Conservation (phyloP, 2,888 invertebrate genomes). For the Glyphotaelius pellucidus region DNA sequence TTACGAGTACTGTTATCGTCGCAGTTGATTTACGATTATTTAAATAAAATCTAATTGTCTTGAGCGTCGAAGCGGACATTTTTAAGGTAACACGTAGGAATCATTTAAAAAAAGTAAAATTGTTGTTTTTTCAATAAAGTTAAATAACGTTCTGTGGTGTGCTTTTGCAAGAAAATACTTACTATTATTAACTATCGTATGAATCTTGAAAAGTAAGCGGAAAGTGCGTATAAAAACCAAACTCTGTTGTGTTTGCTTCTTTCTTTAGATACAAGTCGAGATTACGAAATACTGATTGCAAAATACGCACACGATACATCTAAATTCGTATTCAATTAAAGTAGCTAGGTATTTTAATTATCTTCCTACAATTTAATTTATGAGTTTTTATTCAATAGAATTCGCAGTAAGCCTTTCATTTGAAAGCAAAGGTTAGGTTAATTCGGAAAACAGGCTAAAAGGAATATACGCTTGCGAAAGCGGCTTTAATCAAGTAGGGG, state of each 20-base stretch:
- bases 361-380: neutral
- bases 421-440: neutral
- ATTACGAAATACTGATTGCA: too few species aligned
- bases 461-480: slow-evolving; percentile 28
- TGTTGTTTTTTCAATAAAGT: neutral
- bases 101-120: neutral
- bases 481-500: slow-evolving; percentile 46
- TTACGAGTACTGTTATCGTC: slow-evolving; percentile 61
- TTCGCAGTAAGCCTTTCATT: neutral
- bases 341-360: neutral
- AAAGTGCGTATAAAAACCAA: neutral
- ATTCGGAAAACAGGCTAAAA: slow-evolving; percentile 10
- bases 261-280: neutral
- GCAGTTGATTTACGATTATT: slow-evolving; percentile 56
- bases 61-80: neutral
- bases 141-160: neutral
- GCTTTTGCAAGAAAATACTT: neutral
- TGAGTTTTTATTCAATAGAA: neutral
- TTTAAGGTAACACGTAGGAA: too few species aligned
- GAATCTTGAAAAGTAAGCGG: neutral
- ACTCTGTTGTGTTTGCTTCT: neutral
- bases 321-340: slow-evolving; percentile 7
- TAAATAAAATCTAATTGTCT: neutral
- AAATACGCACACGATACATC: too few species aligned
- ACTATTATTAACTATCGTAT: neutral